Base-by-base conservation (phyloP, 2,797 vertebrate genomes). In the Manis javanica region DNA sequence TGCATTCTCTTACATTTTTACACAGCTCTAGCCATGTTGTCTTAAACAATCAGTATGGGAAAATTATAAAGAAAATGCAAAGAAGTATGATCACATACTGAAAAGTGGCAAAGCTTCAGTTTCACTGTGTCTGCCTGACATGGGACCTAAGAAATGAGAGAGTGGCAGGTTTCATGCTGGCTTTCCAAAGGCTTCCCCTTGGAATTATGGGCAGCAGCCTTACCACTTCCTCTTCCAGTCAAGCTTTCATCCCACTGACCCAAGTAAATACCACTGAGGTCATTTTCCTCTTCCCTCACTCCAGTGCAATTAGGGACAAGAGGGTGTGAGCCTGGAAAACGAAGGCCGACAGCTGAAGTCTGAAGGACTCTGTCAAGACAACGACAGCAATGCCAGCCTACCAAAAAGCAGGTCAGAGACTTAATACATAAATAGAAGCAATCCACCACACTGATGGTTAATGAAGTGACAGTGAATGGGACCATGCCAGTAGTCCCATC, bases 361-460 rank as follows among this genome's bases (percentile, higher is more conserved):
- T 97, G 90, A 95, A 95, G 84, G 87, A 71, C 78, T 77, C 95
- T 96, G 94, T 96, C 95, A 97, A 96, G 87, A 93, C 79, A 64
- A 66, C 8, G 34, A 49, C 75, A 66, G 87, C n/a, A 49, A 79
- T 18, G 34, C 42, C 2, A 1, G 74, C 63, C 71, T 57, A 46
- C 82, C 93, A 75, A 84, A 93, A 83, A 86, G 9, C 79, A 90
- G 90, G 96, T 96, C 82, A 94, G 84, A 96, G 91, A 78, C 87
- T 93, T 81, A 34, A 55, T 55, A 85, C 77, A 93, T 90, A 97
- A 98, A 96, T 82, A 93, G 96, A 94, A 85, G 84, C 57, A 14
- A 71, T 51, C 39, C 26, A 21, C 2, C 29, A 79, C 37, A 59
- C 21, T 31, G 77, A 87, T 19, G 34, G 29, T 49, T 87, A 88